phyloP scores from a whole-genome alignment of 2,888 invertebrate genomes.

The Galerucella calmariensis region DNA sequence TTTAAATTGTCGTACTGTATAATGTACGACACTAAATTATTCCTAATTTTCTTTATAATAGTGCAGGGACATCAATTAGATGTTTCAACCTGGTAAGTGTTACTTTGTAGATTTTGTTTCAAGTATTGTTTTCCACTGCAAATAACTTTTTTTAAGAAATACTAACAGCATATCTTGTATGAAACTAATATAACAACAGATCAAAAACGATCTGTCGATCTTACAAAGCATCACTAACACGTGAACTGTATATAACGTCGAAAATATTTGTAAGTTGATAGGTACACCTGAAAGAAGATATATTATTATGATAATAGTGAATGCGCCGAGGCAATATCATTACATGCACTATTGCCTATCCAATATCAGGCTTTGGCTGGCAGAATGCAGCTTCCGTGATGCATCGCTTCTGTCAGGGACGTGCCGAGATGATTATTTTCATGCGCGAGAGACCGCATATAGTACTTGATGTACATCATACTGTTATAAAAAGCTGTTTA shows the following conservation, averaged over 20 bases:
- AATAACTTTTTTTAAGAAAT: no score
- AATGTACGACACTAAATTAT: no score
- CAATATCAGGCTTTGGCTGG: slow-evolving; percentile 47
- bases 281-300: slow-evolving; percentile 36
- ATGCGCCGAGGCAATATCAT: slow-evolving; percentile 47
- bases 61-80: no score
- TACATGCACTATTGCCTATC: slow-evolving; percentile 54
- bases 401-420: slow-evolving; percentile 58
- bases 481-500: not conserved
- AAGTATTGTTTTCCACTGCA: no score
- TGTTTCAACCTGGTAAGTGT: no score
- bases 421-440: slow-evolving; percentile 42
- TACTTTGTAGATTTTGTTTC: no score
- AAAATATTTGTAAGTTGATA: slow-evolving; percentile 33
- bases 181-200: no score
- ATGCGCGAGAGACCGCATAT: slow-evolving; percentile 6
- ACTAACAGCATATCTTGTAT: no score
- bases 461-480: slow-evolving; percentile 2
- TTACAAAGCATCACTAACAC: slow-evolving; percentile 5
- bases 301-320: slow-evolving; percentile 44
- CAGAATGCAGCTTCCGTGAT: slow-evolving; percentile 54
- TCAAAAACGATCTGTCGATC: not conserved
- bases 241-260: slow-evolving; percentile 11
- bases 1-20: not conserved
- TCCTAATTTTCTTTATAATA: no score